Base-by-base conservation (phyloP, 35 echinoderm and acorn worm species). In the Acanthaster planci region DNA sequence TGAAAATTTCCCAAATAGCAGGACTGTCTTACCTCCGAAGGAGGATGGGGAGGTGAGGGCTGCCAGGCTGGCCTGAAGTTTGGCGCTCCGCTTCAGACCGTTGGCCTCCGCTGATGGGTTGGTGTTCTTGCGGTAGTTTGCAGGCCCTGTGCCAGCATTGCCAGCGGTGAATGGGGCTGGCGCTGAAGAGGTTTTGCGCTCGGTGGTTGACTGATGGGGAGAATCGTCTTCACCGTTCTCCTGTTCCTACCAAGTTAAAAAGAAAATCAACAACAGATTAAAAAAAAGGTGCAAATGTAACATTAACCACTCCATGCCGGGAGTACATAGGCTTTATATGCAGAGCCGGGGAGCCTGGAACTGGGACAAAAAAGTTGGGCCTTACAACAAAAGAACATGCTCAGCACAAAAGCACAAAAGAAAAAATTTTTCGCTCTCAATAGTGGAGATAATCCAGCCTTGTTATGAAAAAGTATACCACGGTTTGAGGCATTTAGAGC, bases 91-190 rank as follows among this genome's bases (percentile, higher is more conserved):
- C 30, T 72, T 72, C 64, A 72, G 7, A 30, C 64, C 79, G 7
- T 44, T 34, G 16, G 18, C 14, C 53, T 81, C 40, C 10, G 12
- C 76, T 35, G 76, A 31, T 52, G 79, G 38, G 18, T 58, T 39
- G 38, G 51, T 83, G 30, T 83, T 83, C 52, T 83, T 83, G 8
- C 56, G 81, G 44, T 83, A 83, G 7, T 35, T 53, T 35, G 27
- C 51, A 10, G 81, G 53, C 22, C 34, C 53, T 18, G 56, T 40
- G n/a, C 31, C 32, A 17, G 81, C 6, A 7, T 27, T 32, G 55
- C 27, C 56, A 6, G 81, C 51, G 7, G 51, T 2, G 52, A 53
- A 64, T 32, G 30, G 12, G 12, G 55, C 54, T 8, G 80, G 30
- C 10, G 53, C 81, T 1, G 21, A 31, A 2, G 64, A 72, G 64